phyloP scores from a whole-genome alignment of 2,113 vertebrate species.

The Anarrhichthys ocellatus region DNA sequence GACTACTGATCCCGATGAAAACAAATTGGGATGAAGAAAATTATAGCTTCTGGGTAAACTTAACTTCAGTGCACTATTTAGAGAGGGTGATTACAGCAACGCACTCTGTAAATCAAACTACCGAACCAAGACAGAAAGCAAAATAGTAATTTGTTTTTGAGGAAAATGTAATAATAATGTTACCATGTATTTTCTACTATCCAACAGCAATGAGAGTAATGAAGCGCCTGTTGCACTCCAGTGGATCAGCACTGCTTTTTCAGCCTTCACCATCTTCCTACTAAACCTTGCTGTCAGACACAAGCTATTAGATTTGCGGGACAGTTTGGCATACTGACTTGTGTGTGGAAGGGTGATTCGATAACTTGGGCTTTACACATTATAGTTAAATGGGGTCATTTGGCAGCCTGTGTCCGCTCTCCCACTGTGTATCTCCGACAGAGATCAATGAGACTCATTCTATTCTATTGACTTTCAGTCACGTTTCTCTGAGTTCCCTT shows the following conservation, averaged over 20 bases:
- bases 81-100: slow-evolving; percentile 43
- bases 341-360: slow-evolving; percentile 44
- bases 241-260: slow-evolving; percentile 22
- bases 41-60: slow-evolving; percentile 44
- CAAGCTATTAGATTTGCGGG: slow-evolving; percentile 51
- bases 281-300: slow-evolving; percentile 39
- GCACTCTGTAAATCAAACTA: slow-evolving; percentile 42
- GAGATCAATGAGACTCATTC: slow-evolving; percentile 75
- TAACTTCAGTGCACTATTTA: slow-evolving; percentile 37
- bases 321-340: slow-evolving; percentile 38
- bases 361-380: slow-evolving; percentile 63
- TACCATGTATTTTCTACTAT: slow-evolving; percentile 26
- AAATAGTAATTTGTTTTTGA: slow-evolving; percentile 49
- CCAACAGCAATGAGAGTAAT: slow-evolving; percentile 39
- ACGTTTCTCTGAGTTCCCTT: slow-evolving; percentile 55
- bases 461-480: slow-evolving; percentile 76
- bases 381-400: slow-evolving; percentile 74
- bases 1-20: slow-evolving; percentile 38
- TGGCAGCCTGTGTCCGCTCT: slow-evolving; percentile 51
- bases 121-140: slow-evolving; percentile 36
- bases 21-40: slow-evolving; percentile 54
- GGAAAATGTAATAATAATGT: slow-evolving; percentile 52
- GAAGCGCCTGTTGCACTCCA: slow-evolving; percentile 9
- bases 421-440: slow-evolving; percentile 48
- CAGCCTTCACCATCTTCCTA: slow-evolving; percentile 22